Percentiles rank a stretch among this genome's conserved stretches.
Evolutionary conservation across 1,140 invertebrate genomes (phyloP).

Genomic region (Cyclina sinensis): DNA sequence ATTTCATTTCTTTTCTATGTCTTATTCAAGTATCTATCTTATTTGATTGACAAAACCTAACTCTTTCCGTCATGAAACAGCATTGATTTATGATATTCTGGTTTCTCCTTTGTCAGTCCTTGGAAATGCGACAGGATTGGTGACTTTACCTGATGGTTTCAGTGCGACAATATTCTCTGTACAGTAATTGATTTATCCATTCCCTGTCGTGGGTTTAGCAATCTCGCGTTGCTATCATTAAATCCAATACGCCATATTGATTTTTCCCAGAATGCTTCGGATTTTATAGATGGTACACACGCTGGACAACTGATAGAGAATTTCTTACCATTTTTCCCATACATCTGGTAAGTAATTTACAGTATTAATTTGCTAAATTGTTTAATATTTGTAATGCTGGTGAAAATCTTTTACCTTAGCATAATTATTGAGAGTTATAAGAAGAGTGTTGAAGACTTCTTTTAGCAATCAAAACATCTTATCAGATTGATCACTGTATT

Average conservation of each 20-base stretch:
- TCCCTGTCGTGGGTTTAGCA: not conserved
- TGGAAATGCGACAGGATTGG: not conserved
- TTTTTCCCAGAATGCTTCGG: constrained; percentile 26
- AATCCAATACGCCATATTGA: constrained; percentile 31
- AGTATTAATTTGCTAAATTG: too few species aligned
- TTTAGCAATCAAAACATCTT: too few species aligned
- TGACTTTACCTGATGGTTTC: constrained; percentile 35
- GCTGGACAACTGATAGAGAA: not conserved
- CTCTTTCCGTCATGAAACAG: too few species aligned
- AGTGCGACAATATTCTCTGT: constrained; percentile 20
- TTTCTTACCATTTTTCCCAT: not conserved
- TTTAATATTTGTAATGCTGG: too few species aligned
- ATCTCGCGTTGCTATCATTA: constrained; percentile 14
- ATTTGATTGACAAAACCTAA: too few species aligned
- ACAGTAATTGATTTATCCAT: constrained; percentile 40
- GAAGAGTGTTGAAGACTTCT: too few species aligned
- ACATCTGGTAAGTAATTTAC: constrained; percentile 19
- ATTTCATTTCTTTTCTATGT: too few species aligned
- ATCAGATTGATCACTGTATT: too few species aligned
- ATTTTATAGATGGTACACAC: not conserved
- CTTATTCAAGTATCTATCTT: too few species aligned
- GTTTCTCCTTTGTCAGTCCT: not conserved
- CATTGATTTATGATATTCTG: too few species aligned
- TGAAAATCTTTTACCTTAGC: too few species aligned
- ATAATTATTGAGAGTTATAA: too few species aligned